Evolutionary conservation across 2,888 invertebrate species (phyloP).

Genomic region (Melanostoma scalare): DNA sequence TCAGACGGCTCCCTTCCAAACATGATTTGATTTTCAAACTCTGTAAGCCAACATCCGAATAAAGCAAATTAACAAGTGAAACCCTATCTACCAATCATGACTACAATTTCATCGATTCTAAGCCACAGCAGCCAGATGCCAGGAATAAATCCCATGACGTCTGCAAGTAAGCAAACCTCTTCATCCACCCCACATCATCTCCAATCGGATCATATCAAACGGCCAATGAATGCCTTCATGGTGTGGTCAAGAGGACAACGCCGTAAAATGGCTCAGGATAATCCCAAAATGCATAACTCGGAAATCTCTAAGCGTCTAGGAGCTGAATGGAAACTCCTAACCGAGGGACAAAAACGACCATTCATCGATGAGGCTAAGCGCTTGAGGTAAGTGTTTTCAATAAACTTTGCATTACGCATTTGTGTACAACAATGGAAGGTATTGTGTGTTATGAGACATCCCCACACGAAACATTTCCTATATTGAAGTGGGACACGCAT

Average conservation of each 20-base stretch:
- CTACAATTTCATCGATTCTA: slow-evolving; percentile 74
- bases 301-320: slow-evolving; percentile 95
- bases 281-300: slow-evolving; percentile 96
- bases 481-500: neutral
- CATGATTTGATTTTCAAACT: slow-evolving; percentile 17
- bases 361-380: slow-evolving; percentile 98
- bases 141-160: slow-evolving; percentile 57
- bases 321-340: slow-evolving; percentile 95
- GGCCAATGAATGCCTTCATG: slow-evolving; percentile 99
- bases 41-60: neutral
- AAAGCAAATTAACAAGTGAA: neutral
- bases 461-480: neutral
- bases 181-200: slow-evolving; percentile 74
- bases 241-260: slow-evolving; percentile 96
- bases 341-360: slow-evolving; percentile 94
- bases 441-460: slow-evolving; percentile 33
- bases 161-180: slow-evolving; percentile 47
- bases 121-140: slow-evolving; percentile 59
- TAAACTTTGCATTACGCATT: slow-evolving; percentile 1
- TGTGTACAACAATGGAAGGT: slow-evolving; percentile 33
- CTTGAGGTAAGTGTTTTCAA: slow-evolving; percentile 85
- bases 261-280: slow-evolving; percentile 96
- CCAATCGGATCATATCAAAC: slow-evolving; percentile 90
- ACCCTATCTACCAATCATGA: slow-evolving; percentile 49
- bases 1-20: neutral